Evolutionary conservation across 2,797 vertebrate genomes (phyloP).

Genomic region (Acanthis flammea): DNA sequence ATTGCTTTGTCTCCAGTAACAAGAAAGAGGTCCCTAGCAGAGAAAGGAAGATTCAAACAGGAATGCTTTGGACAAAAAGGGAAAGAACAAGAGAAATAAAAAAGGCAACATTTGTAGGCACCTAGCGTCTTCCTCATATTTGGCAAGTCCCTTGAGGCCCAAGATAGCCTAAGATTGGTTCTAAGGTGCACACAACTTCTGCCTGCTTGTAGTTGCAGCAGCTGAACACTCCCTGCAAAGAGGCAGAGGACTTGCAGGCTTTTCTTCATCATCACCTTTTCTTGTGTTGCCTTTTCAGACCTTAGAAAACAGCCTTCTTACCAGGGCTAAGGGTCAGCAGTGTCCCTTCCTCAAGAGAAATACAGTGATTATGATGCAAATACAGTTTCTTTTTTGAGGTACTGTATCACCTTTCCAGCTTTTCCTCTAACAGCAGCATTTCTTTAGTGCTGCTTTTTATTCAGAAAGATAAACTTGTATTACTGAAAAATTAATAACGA

Average conservation of each 20-base stretch:
- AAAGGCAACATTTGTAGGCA: background rate
- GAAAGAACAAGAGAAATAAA: background rate
- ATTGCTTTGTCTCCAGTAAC: background rate
- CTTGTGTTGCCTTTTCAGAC: background rate
- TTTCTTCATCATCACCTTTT: background rate
- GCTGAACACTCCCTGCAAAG: background rate
- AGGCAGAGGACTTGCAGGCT: background rate
- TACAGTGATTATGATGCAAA: background rate
- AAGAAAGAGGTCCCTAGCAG: background rate
- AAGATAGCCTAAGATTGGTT: background rate
- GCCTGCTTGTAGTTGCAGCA: background rate
- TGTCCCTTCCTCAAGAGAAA: background rate
- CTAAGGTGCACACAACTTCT: background rate
- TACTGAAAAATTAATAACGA: background rate
- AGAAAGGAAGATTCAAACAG: background rate
- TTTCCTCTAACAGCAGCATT: background rate
- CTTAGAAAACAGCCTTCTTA: background rate
- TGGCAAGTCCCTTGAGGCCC: background rate
- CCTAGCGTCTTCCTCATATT: background rate
- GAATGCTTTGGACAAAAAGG: background rate
- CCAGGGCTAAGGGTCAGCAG: background rate
- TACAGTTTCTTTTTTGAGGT: background rate
- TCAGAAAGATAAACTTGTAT: background rate
- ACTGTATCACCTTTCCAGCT: background rate
- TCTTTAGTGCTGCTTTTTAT: background rate